These are phyloP conservation scores for Diarsia brunnea DNA, from an alignment of 2,888 invertebrate genomes.

Conservation along the genomic window DNA sequence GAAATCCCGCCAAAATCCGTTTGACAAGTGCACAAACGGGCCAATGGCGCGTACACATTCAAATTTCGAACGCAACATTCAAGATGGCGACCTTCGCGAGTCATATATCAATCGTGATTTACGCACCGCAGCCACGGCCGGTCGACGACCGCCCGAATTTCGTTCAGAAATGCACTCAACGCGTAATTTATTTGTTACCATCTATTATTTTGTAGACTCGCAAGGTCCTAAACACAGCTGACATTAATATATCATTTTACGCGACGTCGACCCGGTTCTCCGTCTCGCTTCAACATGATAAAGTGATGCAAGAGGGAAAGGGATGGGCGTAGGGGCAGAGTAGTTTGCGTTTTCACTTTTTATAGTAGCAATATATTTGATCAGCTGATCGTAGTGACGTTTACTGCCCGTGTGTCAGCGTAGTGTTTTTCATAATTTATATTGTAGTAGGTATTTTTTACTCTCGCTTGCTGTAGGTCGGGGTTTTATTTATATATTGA, in stretches of 20 bases:
- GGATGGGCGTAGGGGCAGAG: conserved; percentile 81
- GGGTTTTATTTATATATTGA: conserved; percentile 86
- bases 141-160: conserved; percentile 90
- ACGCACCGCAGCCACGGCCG: conserved; percentile 85
- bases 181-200: conserved; percentile 90
- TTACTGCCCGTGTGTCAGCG: conserved; percentile 86
- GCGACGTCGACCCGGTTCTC: conserved; percentile 81
- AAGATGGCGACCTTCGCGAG: conserved; percentile 90
- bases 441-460: conserved; percentile 85
- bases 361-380: conserved; percentile 91
- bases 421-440: conserved; percentile 90
- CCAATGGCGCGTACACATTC: conserved; percentile 85
- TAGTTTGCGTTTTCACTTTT: conserved; percentile 90
- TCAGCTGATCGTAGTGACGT: conserved; percentile 91
- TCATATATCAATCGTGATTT: conserved; percentile 89
- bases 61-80: conserved; percentile 88
- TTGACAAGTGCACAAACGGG: conserved; percentile 79
- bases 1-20: conserved; percentile 70
- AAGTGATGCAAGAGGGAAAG: conserved; percentile 68
- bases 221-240: conserved; percentile 91
- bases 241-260: conserved; percentile 91
- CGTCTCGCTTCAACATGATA: conserved; percentile 66
- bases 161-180: conserved; percentile 89
- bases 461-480: conserved; percentile 86
- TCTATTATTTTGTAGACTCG: conserved; percentile 91